Conservation (phyloP, 2,797 vertebrate species). For the Pelochelys cantorii region DNA sequence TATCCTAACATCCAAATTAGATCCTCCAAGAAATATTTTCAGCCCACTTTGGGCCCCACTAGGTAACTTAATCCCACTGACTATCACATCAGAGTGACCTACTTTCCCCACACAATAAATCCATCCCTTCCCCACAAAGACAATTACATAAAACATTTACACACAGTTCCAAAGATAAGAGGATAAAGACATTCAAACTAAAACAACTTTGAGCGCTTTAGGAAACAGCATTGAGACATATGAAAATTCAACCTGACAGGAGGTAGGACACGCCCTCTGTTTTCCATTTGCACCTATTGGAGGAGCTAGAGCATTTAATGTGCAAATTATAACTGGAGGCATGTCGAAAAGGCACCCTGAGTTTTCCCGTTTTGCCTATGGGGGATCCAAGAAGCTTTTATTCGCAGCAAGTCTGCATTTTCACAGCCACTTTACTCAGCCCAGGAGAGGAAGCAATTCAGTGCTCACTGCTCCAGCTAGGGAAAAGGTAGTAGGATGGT, state of each 20-base stretch:
- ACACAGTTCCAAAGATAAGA: not conserved
- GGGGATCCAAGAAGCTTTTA: not conserved
- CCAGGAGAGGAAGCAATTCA: not conserved
- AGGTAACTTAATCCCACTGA: not conserved
- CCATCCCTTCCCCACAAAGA: not conserved
- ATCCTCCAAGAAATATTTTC: not conserved
- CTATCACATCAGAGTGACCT: not conserved
- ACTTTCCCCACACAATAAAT: not conserved
- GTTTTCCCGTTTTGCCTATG: not conserved
- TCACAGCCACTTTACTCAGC: not conserved
- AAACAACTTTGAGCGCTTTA: not conserved
- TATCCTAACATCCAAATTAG: not conserved
- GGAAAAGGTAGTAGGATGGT: too few relatives aligned
- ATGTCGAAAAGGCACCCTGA: not conserved
- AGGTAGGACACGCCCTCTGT: not conserved
- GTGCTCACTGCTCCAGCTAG: too few relatives aligned
- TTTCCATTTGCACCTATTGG: not conserved
- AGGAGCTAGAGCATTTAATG: not conserved
- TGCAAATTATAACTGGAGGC: not conserved
- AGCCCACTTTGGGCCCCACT: not conserved
- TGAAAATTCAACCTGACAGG: not conserved
- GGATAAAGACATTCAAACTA: not conserved
- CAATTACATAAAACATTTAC: not conserved
- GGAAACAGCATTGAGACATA: not conserved
- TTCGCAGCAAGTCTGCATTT: not conserved